Evolutionary conservation across 2,113 vertebrate species (phyloP), one percentile per base, ranked within the genome.

Genomic region (Lutjanus erythropterus): DNA sequence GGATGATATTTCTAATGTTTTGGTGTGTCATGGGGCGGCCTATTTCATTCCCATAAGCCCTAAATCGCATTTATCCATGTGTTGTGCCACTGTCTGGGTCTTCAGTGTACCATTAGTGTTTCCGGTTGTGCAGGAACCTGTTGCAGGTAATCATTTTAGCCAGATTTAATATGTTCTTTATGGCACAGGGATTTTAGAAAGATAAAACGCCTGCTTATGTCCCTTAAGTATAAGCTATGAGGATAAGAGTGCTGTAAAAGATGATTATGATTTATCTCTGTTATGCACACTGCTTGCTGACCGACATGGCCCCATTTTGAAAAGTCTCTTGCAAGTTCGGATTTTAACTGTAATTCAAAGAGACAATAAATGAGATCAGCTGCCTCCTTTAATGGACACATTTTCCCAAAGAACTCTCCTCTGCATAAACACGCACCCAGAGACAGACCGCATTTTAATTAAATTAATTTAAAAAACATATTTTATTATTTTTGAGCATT

Each of bases 91-190:
- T 67, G 58, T 23, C 49, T 70, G 14, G 15, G 16, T 83, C 37
- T 37, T 59, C 2, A 8, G 1, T 68, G 61, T 53, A 18, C 15
- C 23, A 8, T 46, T 68, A 11, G 29, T 67, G 47, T 47, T 77
- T 61, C 47, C 47, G 11, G 61, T 3, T 52, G 75, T 73, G 61
- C 33, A 27, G 55, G 65, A 79, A 85, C 72, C 70, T 91, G 84
- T 86, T 84, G 87, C 69, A 53, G 53, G 31, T 80, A 69, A 78
- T 87, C 65, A 53, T 75, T 86, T 83, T 55, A 70, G 44, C 35
- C 70, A 46, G 46, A 68, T 25, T 75, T 39, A 64, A 83, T 75
- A 67, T 75, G 37, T 60, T 44, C 29, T 66, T 27, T 27, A 37
- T 39, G 46, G 39, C 58, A 58, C 37, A 19, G 5, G 15, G 60